phyloP scores from a whole-genome alignment of 2,888 invertebrate species.

The Dromius quadrimaculatus region DNA sequence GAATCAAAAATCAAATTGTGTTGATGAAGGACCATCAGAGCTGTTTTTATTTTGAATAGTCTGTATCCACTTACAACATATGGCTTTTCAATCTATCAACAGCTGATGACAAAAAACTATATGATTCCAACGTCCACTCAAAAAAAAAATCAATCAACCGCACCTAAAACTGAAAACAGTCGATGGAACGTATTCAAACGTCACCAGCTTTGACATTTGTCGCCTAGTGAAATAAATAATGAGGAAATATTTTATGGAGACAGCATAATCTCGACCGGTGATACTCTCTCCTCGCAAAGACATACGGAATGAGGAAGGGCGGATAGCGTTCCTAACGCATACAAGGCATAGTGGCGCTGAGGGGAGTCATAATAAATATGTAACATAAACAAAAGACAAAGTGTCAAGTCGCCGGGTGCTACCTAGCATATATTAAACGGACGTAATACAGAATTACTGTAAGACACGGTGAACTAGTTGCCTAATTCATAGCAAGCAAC shows the following conservation, averaged over 20 bases:
- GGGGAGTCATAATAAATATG: conserved; percentile 36
- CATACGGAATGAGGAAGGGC: conserved; percentile 6
- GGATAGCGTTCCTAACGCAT: conserved; percentile 19
- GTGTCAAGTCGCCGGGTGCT: conserved; percentile 34
- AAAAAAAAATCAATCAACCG: too few species aligned
- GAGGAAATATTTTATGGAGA: conserved; percentile 21
- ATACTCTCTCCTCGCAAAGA: conserved; percentile 7
- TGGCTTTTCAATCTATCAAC: too few species aligned
- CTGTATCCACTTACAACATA: too few species aligned
- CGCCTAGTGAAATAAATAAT: conserved; percentile 22
- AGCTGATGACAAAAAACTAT: too few species aligned
- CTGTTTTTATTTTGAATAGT: too few species aligned
- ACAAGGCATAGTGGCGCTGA: conserved; percentile 2
- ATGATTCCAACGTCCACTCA: too few species aligned
- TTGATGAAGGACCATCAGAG: too few species aligned
- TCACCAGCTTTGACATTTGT: conserved; percentile 21
- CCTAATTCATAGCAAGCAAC: conserved; percentile 21
- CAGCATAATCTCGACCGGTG: conserved; percentile 18
- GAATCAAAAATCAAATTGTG: too few species aligned
- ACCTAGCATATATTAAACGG: conserved; percentile 38
- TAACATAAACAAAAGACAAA: conserved; percentile 36
- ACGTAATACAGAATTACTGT: conserved; percentile 21
- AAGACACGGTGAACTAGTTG: conserved; percentile 27
- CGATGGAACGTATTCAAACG: conserved; percentile 17
- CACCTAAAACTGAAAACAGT: too few species aligned